Base-by-base conservation (phyloP, 1,140 invertebrate genomes). In the Drosophila tani region DNA sequence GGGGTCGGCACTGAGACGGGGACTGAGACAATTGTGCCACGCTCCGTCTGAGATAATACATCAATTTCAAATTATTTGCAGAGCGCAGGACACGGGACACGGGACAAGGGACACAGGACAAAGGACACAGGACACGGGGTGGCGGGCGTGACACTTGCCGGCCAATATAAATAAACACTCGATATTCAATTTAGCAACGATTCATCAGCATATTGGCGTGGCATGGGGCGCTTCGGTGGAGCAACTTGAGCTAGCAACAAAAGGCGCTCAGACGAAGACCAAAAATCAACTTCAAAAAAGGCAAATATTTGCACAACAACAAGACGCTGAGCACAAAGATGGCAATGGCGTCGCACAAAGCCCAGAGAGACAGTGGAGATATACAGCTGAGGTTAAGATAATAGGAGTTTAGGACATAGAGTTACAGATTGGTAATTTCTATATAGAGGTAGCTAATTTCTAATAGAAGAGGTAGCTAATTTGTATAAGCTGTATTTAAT, bases 231-330 rank as follows among this genome's bases (percentile, higher is more conserved):
- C 2, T 35, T 19, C 2, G 21, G 45, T 19, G 47, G 32, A 6
- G 45, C 17, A 70, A 73, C 69, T 90, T 84, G 81, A 84, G 68
- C 59, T 90, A 55, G 71, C 79, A 90, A 88, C 85, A 88, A 90
- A 88, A 75, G 85, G 69, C 84, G 85, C 84, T 84, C 78, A 79
- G 81, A 71, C 60, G 71, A 49, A 81, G 73, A 90, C 85, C 78
- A 79, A 90, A 88, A 88, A 90, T 85, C 85, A 88, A 88, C 85
- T 90, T 88, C 45, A 88, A 88, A 88, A 86, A 90, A 90, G 81
- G 85, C 75, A 88, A 88, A 88, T 88, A 88, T 88, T 88, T 90
- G 86, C 76, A 63, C 59, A 75, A 74, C 73, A 88, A 84, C 67
- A 88, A 60, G 81, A 74, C 60, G 47, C 56, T 53, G 38, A 46